These are phyloP conservation scores for Anthopleura xanthogrammica DNA, from an alignment of 92 coral and sea anemone species.

Conservation along the genomic window DNA sequence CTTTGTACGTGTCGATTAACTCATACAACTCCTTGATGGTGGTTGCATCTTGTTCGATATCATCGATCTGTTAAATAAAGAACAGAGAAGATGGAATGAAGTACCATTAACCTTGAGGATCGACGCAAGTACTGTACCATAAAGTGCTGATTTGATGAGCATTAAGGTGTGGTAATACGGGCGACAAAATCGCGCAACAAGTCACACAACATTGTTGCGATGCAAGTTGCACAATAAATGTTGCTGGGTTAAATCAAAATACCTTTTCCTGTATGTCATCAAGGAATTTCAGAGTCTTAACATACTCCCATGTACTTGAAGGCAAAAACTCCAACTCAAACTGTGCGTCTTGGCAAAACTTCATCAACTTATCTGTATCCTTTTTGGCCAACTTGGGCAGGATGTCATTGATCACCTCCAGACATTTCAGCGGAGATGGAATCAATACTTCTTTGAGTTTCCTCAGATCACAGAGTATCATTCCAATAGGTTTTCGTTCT, in stretches of 20 bases:
- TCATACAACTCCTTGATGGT: constrained; percentile 92
- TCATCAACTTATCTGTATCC: constrained; percentile 85
- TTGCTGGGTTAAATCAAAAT: neutral
- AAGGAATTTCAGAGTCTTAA: constrained; percentile 79
- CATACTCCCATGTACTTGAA: constrained; percentile 79
- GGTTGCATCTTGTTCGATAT: constrained; percentile 77
- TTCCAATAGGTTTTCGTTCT: constrained; percentile 90
- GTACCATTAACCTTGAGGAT: no score
- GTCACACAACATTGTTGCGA: no score
- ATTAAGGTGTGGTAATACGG: no score
- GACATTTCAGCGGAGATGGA: constrained; percentile 94
- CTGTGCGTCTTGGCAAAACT: constrained; percentile 97
- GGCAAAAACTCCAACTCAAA: constrained; percentile 84
- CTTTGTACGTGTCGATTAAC: constrained; percentile 89
- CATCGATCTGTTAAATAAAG: constrained; percentile 69
- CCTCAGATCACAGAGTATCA: constrained; percentile 86
- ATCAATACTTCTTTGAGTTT: constrained; percentile 91
- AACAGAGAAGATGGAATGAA: no score
- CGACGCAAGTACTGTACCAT: neutral
- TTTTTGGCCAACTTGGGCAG: constrained; percentile 90
- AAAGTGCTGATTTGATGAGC: no score
- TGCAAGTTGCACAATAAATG: no score
- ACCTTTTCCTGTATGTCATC: constrained; percentile 98
- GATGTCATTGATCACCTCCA: constrained; percentile 95
- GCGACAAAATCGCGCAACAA: no score